phyloP scores from a whole-genome alignment of 92 coral and sea anemone genomes.

The Palythoa grandiflora region DNA sequence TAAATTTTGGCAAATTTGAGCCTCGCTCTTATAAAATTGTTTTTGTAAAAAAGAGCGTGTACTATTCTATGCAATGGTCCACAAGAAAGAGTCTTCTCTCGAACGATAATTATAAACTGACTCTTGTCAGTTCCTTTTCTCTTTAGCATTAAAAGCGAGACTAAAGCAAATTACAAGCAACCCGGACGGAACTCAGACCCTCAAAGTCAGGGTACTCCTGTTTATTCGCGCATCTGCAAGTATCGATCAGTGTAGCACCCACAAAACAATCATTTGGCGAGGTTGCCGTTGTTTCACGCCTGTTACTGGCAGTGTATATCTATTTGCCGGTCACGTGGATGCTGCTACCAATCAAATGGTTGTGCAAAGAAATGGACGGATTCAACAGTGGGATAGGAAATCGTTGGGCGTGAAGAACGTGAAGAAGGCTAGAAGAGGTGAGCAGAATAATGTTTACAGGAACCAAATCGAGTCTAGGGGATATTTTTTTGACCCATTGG shows the following conservation, averaged over 20 bases:
- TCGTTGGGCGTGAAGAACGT: not conserved
- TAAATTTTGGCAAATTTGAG: too few species aligned
- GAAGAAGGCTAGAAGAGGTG: not conserved
- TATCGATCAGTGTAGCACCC: not conserved
- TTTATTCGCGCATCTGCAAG: not conserved
- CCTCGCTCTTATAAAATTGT: too few species aligned
- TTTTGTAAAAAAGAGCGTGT: too few species aligned
- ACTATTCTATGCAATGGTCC: too few species aligned
- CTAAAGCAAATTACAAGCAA: not conserved
- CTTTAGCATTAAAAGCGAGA: not conserved
- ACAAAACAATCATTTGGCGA: not conserved
- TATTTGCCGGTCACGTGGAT: not conserved
- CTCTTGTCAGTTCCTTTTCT: not conserved
- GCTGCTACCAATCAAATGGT: not conserved
- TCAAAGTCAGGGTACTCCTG: not conserved
- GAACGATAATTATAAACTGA: too few species aligned
- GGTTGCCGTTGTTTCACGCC: not conserved
- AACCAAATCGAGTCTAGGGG: too few species aligned
- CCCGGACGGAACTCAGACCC: not conserved
- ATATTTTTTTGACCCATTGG: too few species aligned
- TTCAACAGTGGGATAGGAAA: not conserved
- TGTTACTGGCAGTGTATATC: not conserved
- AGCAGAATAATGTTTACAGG: not conserved
- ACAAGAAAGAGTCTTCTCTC: too few species aligned
- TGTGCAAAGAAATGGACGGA: not conserved